Percentiles rank a stretch among this genome's conserved stretches.
phyloP scores from a whole-genome alignment of 92 coral and sea anemone species.

The Diadumene lineata region DNA sequence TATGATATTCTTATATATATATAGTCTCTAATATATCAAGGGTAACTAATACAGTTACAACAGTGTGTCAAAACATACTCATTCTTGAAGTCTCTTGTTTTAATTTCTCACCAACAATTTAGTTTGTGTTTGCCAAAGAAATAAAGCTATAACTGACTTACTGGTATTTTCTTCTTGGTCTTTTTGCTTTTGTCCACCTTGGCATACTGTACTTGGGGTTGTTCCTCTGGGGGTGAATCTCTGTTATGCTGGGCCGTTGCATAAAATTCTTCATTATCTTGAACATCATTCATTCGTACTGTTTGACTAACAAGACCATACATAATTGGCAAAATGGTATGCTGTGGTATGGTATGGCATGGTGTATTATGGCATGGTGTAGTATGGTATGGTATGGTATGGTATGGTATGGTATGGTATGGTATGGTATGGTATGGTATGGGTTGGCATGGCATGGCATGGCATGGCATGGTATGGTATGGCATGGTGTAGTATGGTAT shows the following conservation, averaged over 20 bases:
- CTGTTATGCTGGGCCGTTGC: background rate
- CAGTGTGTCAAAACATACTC: no score
- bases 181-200: constrained; percentile 1
- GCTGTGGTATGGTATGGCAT: background rate
- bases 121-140: no score
- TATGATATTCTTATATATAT: no score
- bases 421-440: no score
- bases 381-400: background rate
- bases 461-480: no score
- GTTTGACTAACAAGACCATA: background rate
- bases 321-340: background rate
- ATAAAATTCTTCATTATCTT: background rate
- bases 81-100: no score
- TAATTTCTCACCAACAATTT: no score
- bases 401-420: no score
- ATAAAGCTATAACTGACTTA: no score
- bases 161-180: background rate
- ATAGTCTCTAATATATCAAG: no score
- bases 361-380: background rate
- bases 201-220: background rate
- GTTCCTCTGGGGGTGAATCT: background rate
- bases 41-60: no score
- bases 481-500: background rate
- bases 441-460: no score
- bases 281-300: constrained; percentile 6